phyloP scores from a whole-genome alignment of 1,140 invertebrate genomes.

The Drosophila murphyi region DNA sequence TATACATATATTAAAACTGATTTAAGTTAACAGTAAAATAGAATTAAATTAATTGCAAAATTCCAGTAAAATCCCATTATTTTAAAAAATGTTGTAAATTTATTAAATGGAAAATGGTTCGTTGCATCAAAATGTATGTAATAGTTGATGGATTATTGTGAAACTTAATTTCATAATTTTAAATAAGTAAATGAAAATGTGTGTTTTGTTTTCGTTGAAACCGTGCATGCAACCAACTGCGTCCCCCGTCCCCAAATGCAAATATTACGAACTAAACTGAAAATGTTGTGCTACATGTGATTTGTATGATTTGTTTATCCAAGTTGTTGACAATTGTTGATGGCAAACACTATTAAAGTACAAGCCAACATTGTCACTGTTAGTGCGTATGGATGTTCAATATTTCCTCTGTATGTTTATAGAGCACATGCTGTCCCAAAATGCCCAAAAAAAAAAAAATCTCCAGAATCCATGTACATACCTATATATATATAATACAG shows the following conservation, averaged over 20 bases:
- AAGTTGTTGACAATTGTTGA: slow-evolving; percentile 14
- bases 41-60: not conserved
- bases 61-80: not conserved
- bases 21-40: not conserved
- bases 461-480: slow-evolving; percentile 52
- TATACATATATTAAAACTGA: no score
- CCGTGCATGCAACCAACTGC: slow-evolving; percentile 37
- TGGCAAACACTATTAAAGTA: slow-evolving; percentile 4
- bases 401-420: slow-evolving; percentile 55
- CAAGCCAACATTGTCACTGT: slow-evolving; percentile 22
- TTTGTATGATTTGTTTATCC: slow-evolving; percentile 30
- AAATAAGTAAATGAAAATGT: slow-evolving; percentile 16
- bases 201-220: slow-evolving; percentile 27
- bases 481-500: slow-evolving; percentile 9
- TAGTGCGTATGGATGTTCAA: slow-evolving; percentile 54
- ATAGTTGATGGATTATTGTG: slow-evolving; percentile 18
- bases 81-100: not conserved
- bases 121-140: slow-evolving; percentile 10
- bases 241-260: slow-evolving; percentile 11
- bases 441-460: not conserved
- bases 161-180: slow-evolving; percentile 13
- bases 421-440: slow-evolving; percentile 54
- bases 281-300: slow-evolving; percentile 35
- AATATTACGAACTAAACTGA: slow-evolving; percentile 16
- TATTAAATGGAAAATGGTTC: not conserved